Percentiles rank a stretch among this genome's conserved stretches.
Evolutionary conservation across 2,888 invertebrate genomes (phyloP).

Genomic region (Athalia cordata): DNA sequence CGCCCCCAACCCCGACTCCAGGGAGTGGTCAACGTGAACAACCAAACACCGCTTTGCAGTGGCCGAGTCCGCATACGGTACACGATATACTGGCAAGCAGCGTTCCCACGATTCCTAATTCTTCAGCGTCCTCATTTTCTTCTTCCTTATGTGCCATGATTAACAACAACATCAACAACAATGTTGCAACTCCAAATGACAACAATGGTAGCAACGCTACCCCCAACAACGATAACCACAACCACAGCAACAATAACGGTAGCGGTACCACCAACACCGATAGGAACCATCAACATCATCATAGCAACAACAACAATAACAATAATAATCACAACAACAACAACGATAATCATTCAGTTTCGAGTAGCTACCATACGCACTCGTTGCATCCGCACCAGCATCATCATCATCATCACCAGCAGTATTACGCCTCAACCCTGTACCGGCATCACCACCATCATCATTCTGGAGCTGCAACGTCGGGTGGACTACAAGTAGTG

Average conservation of each 20-base stretch:
- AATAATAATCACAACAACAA: constrained; percentile 48
- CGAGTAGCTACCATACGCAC: constrained; percentile 54
- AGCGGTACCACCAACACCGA: constrained; percentile 48
- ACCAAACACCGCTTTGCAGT: constrained; percentile 59
- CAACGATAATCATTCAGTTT: constrained; percentile 40
- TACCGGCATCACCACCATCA: constrained; percentile 71
- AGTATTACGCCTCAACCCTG: constrained; percentile 70
- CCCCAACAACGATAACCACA: constrained; percentile 21
- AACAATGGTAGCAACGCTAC: constrained; percentile 48
- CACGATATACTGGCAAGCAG: constrained; percentile 66
- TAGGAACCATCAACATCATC: constrained; percentile 29
- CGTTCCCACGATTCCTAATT: constrained; percentile 52
- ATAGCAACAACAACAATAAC: constrained; percentile 50
- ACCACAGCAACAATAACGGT: constrained; percentile 33
- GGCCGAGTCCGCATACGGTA: constrained; percentile 71
- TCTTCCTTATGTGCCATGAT: constrained; percentile 59
- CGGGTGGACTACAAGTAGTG: constrained; percentile 52
- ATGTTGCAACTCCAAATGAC: constrained; percentile 53
- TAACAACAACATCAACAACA: constrained; percentile 60
- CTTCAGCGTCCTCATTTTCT: constrained; percentile 56
- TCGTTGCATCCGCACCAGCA: constrained; percentile 54
- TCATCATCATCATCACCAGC: constrained; percentile 66
- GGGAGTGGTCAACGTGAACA: constrained; percentile 75
- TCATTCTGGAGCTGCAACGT: constrained; percentile 52
- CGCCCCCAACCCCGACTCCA: constrained; percentile 71